A percentile compares a stretch with the other conserved stretches of the same genome.
These are phyloP conservation scores for Donacobius atricapilla DNA, from an alignment of 2,113 vertebrate species.

Conservation along the genomic window DNA sequence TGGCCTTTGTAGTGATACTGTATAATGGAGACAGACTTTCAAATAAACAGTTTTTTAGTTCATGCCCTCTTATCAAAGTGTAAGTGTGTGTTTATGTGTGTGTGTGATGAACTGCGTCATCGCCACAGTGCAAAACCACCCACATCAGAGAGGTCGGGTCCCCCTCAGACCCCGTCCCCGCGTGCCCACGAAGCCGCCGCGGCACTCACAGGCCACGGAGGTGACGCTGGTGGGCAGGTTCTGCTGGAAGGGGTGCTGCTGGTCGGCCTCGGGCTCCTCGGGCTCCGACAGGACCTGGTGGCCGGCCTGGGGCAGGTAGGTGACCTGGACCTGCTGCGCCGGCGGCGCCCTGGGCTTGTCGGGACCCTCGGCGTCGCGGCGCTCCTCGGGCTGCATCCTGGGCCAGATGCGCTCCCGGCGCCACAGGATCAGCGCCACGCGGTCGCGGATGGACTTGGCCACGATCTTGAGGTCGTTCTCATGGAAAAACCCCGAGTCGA, in stretches of 20 bases:
- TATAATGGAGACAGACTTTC: too few species aligned
- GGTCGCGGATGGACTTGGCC: slow-evolving; percentile 93
- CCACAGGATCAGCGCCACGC: slow-evolving; percentile 94
- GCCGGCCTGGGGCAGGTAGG: slow-evolving; percentile 67
- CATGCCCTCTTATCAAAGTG: too few species aligned
- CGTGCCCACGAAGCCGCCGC: accelerated
- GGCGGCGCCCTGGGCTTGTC: slow-evolving; percentile 68
- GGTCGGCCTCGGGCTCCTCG: slow-evolving; percentile 83
- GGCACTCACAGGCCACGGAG: slow-evolving; percentile 83
- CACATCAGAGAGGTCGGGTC: background rate
- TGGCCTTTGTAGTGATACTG: too few species aligned
- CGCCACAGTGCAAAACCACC: background rate
- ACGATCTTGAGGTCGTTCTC: slow-evolving; percentile 93
- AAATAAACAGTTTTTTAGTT: too few species aligned
- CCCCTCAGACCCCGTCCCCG: accelerated
- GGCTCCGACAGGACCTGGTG: slow-evolving; percentile 67
- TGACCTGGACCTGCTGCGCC: slow-evolving; percentile 79
- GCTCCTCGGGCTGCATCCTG: slow-evolving; percentile 68
- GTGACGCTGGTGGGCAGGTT: slow-evolving; percentile 78
- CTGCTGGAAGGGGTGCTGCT: slow-evolving; percentile 78
- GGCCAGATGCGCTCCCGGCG: slow-evolving; percentile 84
- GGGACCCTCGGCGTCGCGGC: slow-evolving; percentile 52
- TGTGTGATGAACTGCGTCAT: too few species aligned
- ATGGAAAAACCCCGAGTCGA: slow-evolving; percentile 95
- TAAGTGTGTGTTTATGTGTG: too few species aligned